These are phyloP conservation scores for Lophura nycthemera DNA, from an alignment of 2,113 vertebrate genomes.

Conservation along the genomic window DNA sequence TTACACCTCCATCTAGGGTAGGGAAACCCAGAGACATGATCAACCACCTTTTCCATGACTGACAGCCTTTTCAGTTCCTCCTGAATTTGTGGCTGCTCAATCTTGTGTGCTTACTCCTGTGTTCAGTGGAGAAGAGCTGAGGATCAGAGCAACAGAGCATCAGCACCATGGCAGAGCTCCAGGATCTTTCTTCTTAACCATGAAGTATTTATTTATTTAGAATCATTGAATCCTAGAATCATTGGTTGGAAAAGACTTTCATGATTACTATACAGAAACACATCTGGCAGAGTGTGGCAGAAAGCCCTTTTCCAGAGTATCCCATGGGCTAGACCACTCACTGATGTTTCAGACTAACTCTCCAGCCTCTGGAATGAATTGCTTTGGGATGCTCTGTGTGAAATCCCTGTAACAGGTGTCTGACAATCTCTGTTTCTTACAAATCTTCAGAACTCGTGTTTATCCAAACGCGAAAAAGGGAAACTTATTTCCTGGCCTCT, in stretches of 20 bases:
- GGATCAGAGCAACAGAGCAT: background rate
- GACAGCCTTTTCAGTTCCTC: background rate
- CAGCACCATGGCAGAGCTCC: background rate
- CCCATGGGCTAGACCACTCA: background rate
- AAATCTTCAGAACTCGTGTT: background rate
- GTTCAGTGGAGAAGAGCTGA: background rate
- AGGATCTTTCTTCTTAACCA: background rate
- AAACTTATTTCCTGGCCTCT: constrained; percentile 9
- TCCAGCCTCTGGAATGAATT: background rate
- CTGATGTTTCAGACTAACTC: background rate
- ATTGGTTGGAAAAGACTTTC: too few species aligned
- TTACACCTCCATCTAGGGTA: background rate
- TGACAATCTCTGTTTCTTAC: constrained; percentile 6
- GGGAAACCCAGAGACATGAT: background rate
- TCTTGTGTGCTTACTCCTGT: background rate
- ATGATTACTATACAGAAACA: background rate
- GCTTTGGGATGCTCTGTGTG: background rate
- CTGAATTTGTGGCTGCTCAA: background rate
- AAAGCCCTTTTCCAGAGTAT: background rate
- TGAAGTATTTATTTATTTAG: background rate
- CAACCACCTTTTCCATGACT: rapidly evolving
- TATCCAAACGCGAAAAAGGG: background rate
- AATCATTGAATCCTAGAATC: background rate
- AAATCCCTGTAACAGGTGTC: background rate
- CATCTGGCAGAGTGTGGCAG: background rate